Base-by-base conservation (phyloP, 1,140 invertebrate genomes). In the Teleopsis dalmanni region DNA sequence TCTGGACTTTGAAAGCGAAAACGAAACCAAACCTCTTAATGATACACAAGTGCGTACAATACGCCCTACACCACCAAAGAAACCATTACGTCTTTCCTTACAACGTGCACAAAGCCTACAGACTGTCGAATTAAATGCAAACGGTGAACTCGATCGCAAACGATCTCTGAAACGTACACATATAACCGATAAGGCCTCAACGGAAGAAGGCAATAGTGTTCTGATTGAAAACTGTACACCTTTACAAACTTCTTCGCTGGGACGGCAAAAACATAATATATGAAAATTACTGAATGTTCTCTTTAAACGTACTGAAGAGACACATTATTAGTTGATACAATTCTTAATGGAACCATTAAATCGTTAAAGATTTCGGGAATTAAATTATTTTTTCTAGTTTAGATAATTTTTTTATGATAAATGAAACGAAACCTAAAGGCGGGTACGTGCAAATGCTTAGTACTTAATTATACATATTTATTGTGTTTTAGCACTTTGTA, bases 21-120 rank as follows among this genome's bases (percentile, higher is more conserved):
- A 58, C 35, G 63, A 66, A 36, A 55, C 50, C 49, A 29, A 63
- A 70, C 58, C 55, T 53, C 22, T 42, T 10, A 53, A 76, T 11
- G 76, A 80, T 53, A 79, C 79, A 51, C 81, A 82, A 36, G 73
- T 70, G 2, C 65, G 70, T 6, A 56, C 73, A 18, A 74, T 74
- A 2, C 72, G 83, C 25, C 87, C 87, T 4, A 81, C 81, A 14
- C 88, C 88, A 4, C 88, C 88, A 14, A 84, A 88, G 58, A 92
- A 92, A 62, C 89, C 88, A 1, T 58, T 90, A 1, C 73, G 88
- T 5, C 65, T 92, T 3, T 91, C 87, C 1, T 67, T 92, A 2
- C 88, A 90, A 60, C 79, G 87, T 54, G 85, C 88, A 0, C 66
- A 70, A 46, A 91, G 87, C 71, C 75, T 88, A 16, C 87, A 90